Base-by-base conservation (phyloP, 1,140 invertebrate species). In the Scaptomyza pallida region DNA sequence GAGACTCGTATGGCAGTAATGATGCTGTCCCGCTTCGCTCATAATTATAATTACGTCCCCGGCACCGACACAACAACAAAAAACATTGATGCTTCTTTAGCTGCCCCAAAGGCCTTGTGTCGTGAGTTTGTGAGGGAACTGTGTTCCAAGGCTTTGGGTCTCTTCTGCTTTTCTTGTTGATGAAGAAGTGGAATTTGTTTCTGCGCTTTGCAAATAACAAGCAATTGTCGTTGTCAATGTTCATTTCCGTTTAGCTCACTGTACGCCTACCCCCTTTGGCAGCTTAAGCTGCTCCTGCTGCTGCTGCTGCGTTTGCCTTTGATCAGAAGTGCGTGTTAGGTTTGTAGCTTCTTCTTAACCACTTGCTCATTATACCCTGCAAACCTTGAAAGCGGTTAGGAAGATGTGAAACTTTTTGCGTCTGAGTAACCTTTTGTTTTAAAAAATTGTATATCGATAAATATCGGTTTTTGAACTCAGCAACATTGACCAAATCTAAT, bases 201-300 rank as follows among this genome's bases (percentile, higher is more conserved):
- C n/a, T n/a, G 12, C 33, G 78, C 78, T 75, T 88, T 82, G 83
- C 82, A 88, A 88, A 88, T 88, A 89, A 88, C 82, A 88, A 82
- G 78, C 82, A 88, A 88, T 88, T 88, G 82, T 88, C 83, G 83
- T 88, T 88, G 82, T 88, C 82, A 88, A 88, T 88, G 82, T 88
- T 82, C 82, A 86, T 88, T 88, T 88, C 82, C 82, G 82, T 82
- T 88, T 78, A 76, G 63, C 57, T 51, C 55, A 5, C 61, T 51
- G n/a, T 37, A 35, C 1, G 19, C 44, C 37, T 17, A 9, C n/a
- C 10, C 17, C 23, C 19, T 30, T 30, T 30, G 26, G 26, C n/a
- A n/a, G n/a, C n/a, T n/a, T n/a, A n/a, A n/a, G n/a, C n/a, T n/a
- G n/a, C n/a, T n/a, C n/a, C n/a, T n/a, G n/a, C n/a, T n/a, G n/a